Conservation (phyloP, 2,888 invertebrate species). For the Rotaria socialis region DNA sequence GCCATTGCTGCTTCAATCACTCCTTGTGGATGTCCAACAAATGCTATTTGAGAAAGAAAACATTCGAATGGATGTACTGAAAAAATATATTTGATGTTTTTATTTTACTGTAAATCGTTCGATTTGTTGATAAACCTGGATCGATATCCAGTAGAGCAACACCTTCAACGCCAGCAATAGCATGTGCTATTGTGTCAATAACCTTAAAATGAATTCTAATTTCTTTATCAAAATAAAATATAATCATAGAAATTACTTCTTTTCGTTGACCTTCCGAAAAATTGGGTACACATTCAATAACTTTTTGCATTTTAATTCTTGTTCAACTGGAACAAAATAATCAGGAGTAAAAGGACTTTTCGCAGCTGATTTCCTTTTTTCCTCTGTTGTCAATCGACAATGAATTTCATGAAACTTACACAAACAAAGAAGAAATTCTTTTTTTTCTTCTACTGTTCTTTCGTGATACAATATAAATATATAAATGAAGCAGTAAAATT, state of each 20-base stretch:
- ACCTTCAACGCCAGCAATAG: slow-evolving; percentile 61
- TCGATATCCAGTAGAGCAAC: slow-evolving; percentile 63
- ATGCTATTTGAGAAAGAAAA: slow-evolving; percentile 51
- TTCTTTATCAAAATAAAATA: neutral
- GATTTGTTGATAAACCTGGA: slow-evolving; percentile 63
- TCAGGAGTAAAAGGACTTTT: no score
- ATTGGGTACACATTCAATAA: slow-evolving; percentile 65
- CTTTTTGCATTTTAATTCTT: slow-evolving; percentile 46
- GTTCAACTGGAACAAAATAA: no score
- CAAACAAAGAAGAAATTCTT: neutral
- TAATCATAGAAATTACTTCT: slow-evolving; percentile 56
- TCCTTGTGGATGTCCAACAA: slow-evolving; percentile 63
- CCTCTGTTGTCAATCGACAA: no score
- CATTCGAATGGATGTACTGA: neutral
- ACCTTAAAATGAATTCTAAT: slow-evolving; percentile 31
- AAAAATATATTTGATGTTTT: neutral
- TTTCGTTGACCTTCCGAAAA: slow-evolving; percentile 63
- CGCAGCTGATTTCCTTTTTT: no score
- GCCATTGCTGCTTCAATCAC: slow-evolving; percentile 63
- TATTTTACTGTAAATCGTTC: slow-evolving; percentile 61
- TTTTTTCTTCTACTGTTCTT: neutral
- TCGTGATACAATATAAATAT: no score
- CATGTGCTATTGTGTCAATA: slow-evolving; percentile 62
- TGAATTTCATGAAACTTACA: neutral
- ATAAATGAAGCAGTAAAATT: no score